A percentile compares a stretch with the other conserved stretches of the same genome.
phyloP scores from a whole-genome alignment of 1,140 invertebrate genomes.

The Orchestia grillus region DNA sequence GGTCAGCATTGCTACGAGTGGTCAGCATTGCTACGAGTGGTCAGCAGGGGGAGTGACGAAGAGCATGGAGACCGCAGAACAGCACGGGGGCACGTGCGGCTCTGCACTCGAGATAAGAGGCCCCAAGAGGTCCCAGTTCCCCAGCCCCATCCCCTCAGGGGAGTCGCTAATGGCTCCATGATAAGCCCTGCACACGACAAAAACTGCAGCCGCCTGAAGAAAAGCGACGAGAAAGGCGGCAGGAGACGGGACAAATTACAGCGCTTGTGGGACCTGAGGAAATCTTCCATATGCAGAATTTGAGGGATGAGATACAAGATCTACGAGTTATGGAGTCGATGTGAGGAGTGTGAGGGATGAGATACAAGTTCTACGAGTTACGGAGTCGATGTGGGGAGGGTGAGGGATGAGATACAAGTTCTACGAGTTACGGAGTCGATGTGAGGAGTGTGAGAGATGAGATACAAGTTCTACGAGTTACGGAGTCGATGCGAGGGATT shows the following conservation, averaged over 20 bases:
- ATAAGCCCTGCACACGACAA: background rate
- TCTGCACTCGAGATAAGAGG: background rate
- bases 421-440: background rate
- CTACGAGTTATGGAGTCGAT: background rate
- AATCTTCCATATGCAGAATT: background rate
- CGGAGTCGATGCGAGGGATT: background rate
- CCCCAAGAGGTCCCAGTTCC: background rate
- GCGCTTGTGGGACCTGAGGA: background rate
- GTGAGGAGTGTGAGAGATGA: background rate
- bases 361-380: background rate
- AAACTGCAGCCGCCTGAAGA: background rate
- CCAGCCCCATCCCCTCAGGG: background rate
- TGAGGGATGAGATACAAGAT: background rate
- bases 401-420: background rate
- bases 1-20: background rate
- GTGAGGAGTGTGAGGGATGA: background rate
- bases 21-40: background rate
- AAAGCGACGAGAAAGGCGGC: background rate
- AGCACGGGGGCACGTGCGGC: background rate
- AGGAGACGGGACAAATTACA: background rate
- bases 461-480: background rate
- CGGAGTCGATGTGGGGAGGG: background rate
- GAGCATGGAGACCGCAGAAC: background rate
- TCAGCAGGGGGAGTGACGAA: background rate
- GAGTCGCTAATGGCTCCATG: constrained; percentile 14